Percentiles rank a stretch among this genome's conserved stretches.
These are phyloP conservation scores for Betta splendens DNA, from an alignment of 2,797 vertebrate genomes.

Conservation along the genomic window DNA sequence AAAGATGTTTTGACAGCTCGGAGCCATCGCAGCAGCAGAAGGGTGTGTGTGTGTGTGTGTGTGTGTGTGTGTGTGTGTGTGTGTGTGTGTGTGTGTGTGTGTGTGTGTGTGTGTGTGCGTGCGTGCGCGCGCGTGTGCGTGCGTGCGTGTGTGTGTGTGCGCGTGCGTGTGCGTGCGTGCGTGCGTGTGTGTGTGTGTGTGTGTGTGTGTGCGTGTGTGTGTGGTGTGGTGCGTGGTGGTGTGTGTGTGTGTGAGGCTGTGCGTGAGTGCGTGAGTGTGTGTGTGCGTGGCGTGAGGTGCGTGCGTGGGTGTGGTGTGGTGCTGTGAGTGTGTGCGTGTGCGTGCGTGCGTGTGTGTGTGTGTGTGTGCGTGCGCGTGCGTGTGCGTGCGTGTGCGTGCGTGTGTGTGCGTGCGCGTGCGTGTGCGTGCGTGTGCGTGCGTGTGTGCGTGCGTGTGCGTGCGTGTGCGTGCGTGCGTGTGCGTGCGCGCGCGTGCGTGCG, in stretches of 20 bases:
- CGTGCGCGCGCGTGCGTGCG: conserved; percentile 50
- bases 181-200: conserved; percentile 46
- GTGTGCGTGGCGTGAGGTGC: conserved; percentile 36
- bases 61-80: conserved; percentile 23
- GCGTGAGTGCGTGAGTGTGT: too few species aligned
- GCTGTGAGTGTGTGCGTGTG: conserved; percentile 56
- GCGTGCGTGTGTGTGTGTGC: conserved; percentile 31
- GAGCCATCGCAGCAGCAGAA: conserved; percentile 78
- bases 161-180: conserved; percentile 40
- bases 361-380: conserved; percentile 36
- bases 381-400: conserved; percentile 19
- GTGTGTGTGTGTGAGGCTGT: conserved; percentile 18
- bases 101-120: too few species aligned
- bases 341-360: conserved; percentile 48
- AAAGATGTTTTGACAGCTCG: conserved; percentile 80
- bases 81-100: conserved; percentile 36
- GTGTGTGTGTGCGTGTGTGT: conserved; percentile 47
- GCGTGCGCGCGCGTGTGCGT: conserved; percentile 43
- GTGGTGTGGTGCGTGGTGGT: too few species aligned
- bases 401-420: conserved; percentile 42
- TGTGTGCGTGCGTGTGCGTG: conserved; percentile 43
- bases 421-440: conserved; percentile 37
- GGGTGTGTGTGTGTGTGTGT: conserved; percentile 52
- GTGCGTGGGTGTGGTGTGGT: conserved; percentile 44
- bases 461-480: conserved; percentile 32